Evolutionary conservation across 2,797 vertebrate species (phyloP), one percentile per base, ranked within the genome.

Genomic region (Danio choprae): DNA sequence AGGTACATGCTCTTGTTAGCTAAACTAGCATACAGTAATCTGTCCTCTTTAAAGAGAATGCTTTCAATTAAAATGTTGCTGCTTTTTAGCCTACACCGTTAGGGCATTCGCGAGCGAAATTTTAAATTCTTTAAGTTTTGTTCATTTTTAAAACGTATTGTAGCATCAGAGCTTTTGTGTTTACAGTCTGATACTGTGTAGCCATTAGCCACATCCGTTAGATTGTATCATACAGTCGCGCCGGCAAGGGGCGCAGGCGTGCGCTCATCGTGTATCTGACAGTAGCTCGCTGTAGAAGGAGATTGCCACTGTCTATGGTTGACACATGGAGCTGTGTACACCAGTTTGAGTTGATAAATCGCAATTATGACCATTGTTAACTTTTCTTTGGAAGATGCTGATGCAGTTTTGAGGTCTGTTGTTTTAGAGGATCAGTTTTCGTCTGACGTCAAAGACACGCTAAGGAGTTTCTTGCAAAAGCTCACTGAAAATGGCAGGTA

Each of bases 1-100:
- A 91, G 5, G 85, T 93, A 94, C 95, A 95, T 95, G 60, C 58
- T 89, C 4, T 29, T 18, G 13, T 10, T 77, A 70, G 48, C 22
- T 40, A 11, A 74, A 0, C 43, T 15, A 74, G 43, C 12, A 22
- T 1, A 8, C 44, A 7, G 43, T 10, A 44, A 44, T 12, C 63
- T 12, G n/a, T 58, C 43, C 5, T 41, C n/a, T 65, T 51, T 50
- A 18, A 20, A 29, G 18, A 7, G 7, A 69, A 50, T 12, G 11
- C 40, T 65, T 70, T 79, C 43, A 81, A 0, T 59, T 16, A 64
- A 69, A 40, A 43, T 5, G n/a, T 15, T 58, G 2, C 40, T 40
- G 43, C 20, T 43, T 62, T 63, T 22, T 67, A 29, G 7, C 20
- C 20, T 13, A 16, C 64, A 67, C 0, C 20, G 46, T 8, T 67